Evolutionary conservation across 2,888 invertebrate genomes (phyloP).

Genomic region (Dermolepida albohirtum): DNA sequence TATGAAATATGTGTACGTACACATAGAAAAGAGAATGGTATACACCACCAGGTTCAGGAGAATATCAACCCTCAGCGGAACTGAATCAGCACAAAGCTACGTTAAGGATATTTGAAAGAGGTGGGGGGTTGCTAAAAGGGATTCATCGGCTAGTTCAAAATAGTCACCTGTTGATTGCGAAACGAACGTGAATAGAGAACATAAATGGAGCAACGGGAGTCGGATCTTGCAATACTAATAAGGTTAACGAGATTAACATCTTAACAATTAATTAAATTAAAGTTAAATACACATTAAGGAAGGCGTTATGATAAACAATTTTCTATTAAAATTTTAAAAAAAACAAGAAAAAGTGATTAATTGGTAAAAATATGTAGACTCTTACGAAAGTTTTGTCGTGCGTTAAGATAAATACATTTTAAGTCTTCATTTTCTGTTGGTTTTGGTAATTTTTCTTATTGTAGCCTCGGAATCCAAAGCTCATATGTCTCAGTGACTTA

Average conservation of each 20-base stretch:
- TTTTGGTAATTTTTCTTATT: too few relatives aligned
- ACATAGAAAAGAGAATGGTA: conserved; percentile 7
- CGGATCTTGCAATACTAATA: not conserved
- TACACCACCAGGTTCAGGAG: conserved; percentile 16
- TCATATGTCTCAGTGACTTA: too few relatives aligned
- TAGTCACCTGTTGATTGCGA: conserved; percentile 33
- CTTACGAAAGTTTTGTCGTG: too few relatives aligned
- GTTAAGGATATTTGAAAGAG: conserved; percentile 10
- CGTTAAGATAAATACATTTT: too few relatives aligned
- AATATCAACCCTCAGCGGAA: conserved; percentile 26
- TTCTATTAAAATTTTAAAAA: too few relatives aligned
- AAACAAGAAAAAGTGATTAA: too few relatives aligned
- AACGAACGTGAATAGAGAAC: conserved; percentile 15
- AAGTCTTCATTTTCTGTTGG: too few relatives aligned
- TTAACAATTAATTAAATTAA: too few relatives aligned
- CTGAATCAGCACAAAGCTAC: conserved; percentile 10
- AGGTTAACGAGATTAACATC: not conserved
- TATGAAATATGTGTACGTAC: conserved; percentile 10
- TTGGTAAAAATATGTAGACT: too few relatives aligned
- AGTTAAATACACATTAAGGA: too few relatives aligned
- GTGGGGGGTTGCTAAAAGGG: conserved; percentile 33
- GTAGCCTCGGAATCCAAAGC: too few relatives aligned
- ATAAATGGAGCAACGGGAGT: conserved; percentile 9
- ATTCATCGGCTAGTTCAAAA: conserved; percentile 16
- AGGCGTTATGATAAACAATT: too few relatives aligned